Evolutionary conservation across 2,888 invertebrate genomes (phyloP).

Genomic region (Neoascia interrupta): DNA sequence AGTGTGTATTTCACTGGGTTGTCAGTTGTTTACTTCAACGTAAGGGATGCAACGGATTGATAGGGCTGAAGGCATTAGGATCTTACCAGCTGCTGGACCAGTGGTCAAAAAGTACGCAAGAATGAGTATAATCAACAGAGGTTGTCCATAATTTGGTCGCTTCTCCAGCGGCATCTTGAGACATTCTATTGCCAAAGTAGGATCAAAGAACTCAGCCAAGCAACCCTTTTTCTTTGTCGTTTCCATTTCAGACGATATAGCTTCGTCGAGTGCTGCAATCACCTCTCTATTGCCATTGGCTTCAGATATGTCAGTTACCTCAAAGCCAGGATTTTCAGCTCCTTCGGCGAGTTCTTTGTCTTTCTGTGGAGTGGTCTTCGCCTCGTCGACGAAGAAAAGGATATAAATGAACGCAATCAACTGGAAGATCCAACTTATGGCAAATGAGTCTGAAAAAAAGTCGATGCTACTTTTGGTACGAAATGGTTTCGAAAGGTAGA

Average conservation of each 20-base stretch:
- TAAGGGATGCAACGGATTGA: too few relatives aligned
- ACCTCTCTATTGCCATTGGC: slow-evolving; percentile 70
- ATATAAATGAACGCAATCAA: slow-evolving; percentile 77
- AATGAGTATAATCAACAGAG: slow-evolving; percentile 74
- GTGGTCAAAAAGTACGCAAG: slow-evolving; percentile 76
- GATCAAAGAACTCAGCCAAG: slow-evolving; percentile 77
- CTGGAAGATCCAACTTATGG: slow-evolving; percentile 76
- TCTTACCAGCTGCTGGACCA: slow-evolving; percentile 74
- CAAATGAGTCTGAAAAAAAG: slow-evolving; percentile 75
- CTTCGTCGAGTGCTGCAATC: slow-evolving; percentile 74
- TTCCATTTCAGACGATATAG: slow-evolving; percentile 64
- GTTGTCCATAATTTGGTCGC: slow-evolving; percentile 75
- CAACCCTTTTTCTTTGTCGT: slow-evolving; percentile 71
- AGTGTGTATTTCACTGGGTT: too few relatives aligned
- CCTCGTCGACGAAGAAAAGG: slow-evolving; percentile 77
- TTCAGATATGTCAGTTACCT: slow-evolving; percentile 72
- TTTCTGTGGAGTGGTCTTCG: slow-evolving; percentile 64
- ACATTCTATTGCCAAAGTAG: slow-evolving; percentile 76
- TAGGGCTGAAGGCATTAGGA: too few relatives aligned
- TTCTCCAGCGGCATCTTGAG: slow-evolving; percentile 76
- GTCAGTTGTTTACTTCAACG: too few relatives aligned
- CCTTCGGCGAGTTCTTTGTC: slow-evolving; percentile 62
- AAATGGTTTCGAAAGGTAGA: too few relatives aligned
- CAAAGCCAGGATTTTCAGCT: slow-evolving; percentile 75
- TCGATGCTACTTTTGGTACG: not conserved